Base-by-base conservation (phyloP, 2,888 invertebrate species). In the Chorisops tibialis region DNA sequence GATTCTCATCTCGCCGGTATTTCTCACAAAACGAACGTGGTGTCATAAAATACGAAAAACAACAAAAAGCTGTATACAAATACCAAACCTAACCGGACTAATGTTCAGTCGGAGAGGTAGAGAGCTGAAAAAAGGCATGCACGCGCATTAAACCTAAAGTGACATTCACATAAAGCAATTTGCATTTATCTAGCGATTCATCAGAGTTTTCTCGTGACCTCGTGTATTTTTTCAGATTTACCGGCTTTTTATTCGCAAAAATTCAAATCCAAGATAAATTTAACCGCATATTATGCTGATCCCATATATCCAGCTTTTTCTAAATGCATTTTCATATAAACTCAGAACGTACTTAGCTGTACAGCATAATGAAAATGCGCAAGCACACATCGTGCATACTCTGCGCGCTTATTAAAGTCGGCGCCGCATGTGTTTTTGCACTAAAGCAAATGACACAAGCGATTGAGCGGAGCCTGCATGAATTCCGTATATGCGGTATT, bases 131-230 rank as follows among this genome's bases (percentile, higher is more conserved):
- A 30, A 30, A 30, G 41, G 19, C 22, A 47, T 16, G 19, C 11
- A 60, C 30, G 50, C 41, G 30, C 41, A 60, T 37, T 51, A 50
- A 9, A 49, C 18, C 22, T 30, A 43, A n/a, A 60, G 51, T 60
- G 51, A 60, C 60, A 60, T 51, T 39, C 51, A 30, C 30, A n/a
- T n/a, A 43, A 60, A 60, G 60, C 50, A 60, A 60, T 60, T 60
- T 60, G 60, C 60, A 60, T 60, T 60, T 60, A 60, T 60, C 60
- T 60, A 60, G 50, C 60, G 60, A 50, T 50, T 51, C 60, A 60
- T 60, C 60, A 49, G 30, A 30, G 30, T 9, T 30, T n/a, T 50
- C 60, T 50, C 60, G 41, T 50, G 60, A 60, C 60, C 60, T 39
- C 60, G 50, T 50, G 60, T 50, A 60, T 60, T 60, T 41, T 50